A percentile compares a stretch with the other conserved stretches of the same genome.
These are phyloP conservation scores for Choloepus hoffmanni DNA, from an alignment of 2,113 vertebrate genomes.

Conservation along the genomic window DNA sequence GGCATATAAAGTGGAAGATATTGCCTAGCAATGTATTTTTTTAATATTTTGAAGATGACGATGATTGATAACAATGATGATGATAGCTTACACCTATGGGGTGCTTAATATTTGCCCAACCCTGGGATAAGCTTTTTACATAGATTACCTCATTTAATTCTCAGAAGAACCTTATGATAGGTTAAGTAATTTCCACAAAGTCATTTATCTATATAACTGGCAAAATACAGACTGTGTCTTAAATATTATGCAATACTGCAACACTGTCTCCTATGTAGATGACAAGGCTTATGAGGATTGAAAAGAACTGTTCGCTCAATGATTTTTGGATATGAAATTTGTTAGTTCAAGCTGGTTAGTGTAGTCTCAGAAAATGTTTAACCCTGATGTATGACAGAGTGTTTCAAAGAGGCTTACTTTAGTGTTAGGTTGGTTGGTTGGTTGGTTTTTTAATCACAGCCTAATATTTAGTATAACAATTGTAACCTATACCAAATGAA, in stretches of 20 bases:
- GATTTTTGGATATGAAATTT: neutral
- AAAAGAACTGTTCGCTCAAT: neutral
- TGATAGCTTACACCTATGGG: neutral
- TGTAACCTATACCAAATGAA: neutral
- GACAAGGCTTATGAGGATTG: neutral
- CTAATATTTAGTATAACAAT: conserved; percentile 15
- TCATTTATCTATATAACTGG: neutral
- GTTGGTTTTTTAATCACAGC: conserved; percentile 15
- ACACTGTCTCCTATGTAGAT: neutral
- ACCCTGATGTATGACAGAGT: neutral
- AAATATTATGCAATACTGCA: neutral
- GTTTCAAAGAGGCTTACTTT: conserved; percentile 20
- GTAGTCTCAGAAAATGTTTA: conserved; percentile 11
- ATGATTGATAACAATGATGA: neutral
- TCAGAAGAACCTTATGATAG: neutral
- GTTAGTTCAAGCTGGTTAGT: neutral
- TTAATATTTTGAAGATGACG: neutral
- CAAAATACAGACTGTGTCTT: neutral
- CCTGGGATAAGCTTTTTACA: neutral
- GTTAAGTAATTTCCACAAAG: neutral
- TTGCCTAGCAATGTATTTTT: neutral
- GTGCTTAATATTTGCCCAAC: neutral
- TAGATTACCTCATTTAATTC: neutral
- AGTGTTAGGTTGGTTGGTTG: neutral
- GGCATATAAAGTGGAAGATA: too few relatives aligned